A percentile compares a stretch with the other conserved stretches of the same genome.
These are phyloP conservation scores for Polia nebulosa DNA, from an alignment of 2,888 invertebrate genomes.

Conservation along the genomic window DNA sequence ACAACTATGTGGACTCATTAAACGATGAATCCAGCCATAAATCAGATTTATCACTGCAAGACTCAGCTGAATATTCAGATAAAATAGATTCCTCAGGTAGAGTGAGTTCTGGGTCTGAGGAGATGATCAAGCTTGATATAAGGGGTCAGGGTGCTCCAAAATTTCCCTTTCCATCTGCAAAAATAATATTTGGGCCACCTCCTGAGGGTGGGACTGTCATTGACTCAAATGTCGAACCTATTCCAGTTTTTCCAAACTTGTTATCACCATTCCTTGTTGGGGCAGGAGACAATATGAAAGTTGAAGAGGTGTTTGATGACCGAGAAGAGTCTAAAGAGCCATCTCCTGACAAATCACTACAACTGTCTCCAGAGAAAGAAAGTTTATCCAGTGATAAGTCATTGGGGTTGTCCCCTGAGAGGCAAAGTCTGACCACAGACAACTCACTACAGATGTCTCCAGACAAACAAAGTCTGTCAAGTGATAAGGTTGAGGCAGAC, in stretches of 20 bases:
- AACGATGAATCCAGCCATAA: constrained; percentile 78
- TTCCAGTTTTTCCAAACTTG: constrained; percentile 82
- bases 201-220: constrained; percentile 82
- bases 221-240: constrained; percentile 74
- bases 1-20: constrained; percentile 82
- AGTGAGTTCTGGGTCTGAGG: constrained; percentile 84
- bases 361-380: constrained; percentile 61
- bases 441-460: constrained; percentile 70
- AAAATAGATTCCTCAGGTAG: constrained; percentile 72
- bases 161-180: constrained; percentile 79
- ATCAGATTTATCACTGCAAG: constrained; percentile 67
- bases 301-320: constrained; percentile 79
- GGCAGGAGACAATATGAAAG: constrained; percentile 74
- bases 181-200: constrained; percentile 87
- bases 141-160: constrained; percentile 85
- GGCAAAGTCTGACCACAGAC: constrained; percentile 68
- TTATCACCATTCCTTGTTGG: constrained; percentile 85
- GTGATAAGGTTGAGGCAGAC: constrained; percentile 82
- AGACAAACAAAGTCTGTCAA: constrained; percentile 74
- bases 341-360: constrained; percentile 60
- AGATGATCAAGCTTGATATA: constrained; percentile 88
- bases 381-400: constrained; percentile 70
- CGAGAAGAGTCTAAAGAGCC: constrained; percentile 63
- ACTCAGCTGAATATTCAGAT: constrained; percentile 68
- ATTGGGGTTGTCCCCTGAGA: constrained; percentile 54